Percentiles rank a stretch among this genome's conserved stretches.
phyloP scores from a whole-genome alignment of 2,888 invertebrate species.

The Agrypnus murinus region DNA sequence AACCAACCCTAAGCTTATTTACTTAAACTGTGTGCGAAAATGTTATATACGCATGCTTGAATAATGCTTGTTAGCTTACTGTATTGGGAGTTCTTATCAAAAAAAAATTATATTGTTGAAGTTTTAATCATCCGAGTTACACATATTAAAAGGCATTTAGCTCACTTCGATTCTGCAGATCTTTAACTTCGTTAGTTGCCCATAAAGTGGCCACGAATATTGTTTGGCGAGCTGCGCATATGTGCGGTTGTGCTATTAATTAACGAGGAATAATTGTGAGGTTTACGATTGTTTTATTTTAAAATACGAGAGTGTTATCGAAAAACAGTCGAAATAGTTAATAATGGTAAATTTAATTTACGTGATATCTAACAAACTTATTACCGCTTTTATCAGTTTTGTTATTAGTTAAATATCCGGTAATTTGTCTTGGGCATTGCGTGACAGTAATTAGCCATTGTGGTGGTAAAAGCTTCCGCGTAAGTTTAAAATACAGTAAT shows the following conservation, averaged over 20 bases:
- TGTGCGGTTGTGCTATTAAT: slow-evolving; percentile 41
- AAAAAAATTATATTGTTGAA: not conserved
- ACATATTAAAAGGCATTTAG: not conserved
- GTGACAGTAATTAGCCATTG: slow-evolving; percentile 33
- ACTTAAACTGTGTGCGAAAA: not conserved
- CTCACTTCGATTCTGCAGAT: slow-evolving; percentile 9
- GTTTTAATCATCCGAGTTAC: too few relatives aligned
- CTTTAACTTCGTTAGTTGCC: slow-evolving; percentile 16
- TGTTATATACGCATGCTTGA: not conserved
- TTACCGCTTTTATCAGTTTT: slow-evolving; percentile 15
- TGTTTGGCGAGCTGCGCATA: slow-evolving; percentile 40
- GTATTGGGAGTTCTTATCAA: slow-evolving; percentile 2
- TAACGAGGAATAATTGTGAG: slow-evolving; percentile 35
- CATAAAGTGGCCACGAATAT: slow-evolving; percentile 25
- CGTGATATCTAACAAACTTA: not conserved
- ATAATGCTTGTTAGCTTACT: not conserved
- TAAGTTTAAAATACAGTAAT: slow-evolving; percentile 12
- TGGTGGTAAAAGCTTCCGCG: slow-evolving; percentile 32
- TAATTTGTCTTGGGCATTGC: slow-evolving; percentile 22
- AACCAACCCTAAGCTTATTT: slow-evolving; percentile 9
- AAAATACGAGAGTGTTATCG: slow-evolving; percentile 29
- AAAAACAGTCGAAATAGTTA: slow-evolving; percentile 6
- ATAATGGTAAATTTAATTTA: not conserved
- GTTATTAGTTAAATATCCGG: slow-evolving; percentile 10
- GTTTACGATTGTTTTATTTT: slow-evolving; percentile 29